Evolutionary conservation across 2,888 invertebrate species (phyloP), one percentile per base, ranked within the genome.

Genomic region (Pollenia griseotomentosa): DNA sequence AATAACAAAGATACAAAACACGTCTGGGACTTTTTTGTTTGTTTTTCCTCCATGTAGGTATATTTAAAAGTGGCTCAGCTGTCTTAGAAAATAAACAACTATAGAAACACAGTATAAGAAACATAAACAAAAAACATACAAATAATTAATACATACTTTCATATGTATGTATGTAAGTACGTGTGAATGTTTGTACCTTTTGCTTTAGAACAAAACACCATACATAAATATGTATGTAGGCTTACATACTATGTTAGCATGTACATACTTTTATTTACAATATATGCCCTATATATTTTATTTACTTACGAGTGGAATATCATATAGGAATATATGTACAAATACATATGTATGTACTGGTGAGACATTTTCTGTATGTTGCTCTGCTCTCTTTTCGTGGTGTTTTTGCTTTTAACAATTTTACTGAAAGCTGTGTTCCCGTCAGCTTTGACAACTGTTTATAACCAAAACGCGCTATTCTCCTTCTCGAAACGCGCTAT

Each of bases 121-220:
- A 33, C 33, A 33, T 33, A 33, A 33, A 33, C 33, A 33, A 33
- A 33, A 33, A 33, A 33, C 33, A 33, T 33, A 23, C 10, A 14
- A 23, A n/a, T 44, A 65, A 10, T 9, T 16, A 19, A 65, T 65
- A n/a, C 14, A 63, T 42, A 16, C 10, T 2, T 63, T 12, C 33
- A 40, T 23, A 61, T 59, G 46, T 61, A 65, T 63, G 75, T 63
- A 40, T 10, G 59, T 46, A 14, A 7, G 59, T 75, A 63, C 48
- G 8, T 75, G 40, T 33, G 7, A 33, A 19, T 59, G 8, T 51
- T 5, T 10, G 33, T 6, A 33, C 33, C 33, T 33, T 6, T 4
- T 33, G 33, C 6, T 33, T 33, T 33, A 33, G 33, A 33, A 23
- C 6, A 33, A 33, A 33, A 33, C 33, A 33, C 33, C 6, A 42